Percentiles rank a stretch among this genome's conserved stretches.
These are phyloP conservation scores for Semnornis frantzii DNA, from an alignment of 2,113 vertebrate genomes.

Conservation along the genomic window DNA sequence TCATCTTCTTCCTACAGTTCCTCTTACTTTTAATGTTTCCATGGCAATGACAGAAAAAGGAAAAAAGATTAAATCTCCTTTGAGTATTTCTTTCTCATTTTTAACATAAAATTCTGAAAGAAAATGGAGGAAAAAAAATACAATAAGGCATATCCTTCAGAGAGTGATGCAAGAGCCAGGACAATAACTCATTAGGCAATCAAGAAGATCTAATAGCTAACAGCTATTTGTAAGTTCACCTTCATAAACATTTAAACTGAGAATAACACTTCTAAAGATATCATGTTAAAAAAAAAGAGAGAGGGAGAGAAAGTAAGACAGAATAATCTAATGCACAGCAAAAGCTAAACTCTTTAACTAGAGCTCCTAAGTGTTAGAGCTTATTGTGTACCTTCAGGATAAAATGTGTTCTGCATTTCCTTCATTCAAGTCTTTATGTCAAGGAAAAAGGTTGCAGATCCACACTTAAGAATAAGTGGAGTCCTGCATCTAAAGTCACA, in stretches of 20 bases:
- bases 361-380: background rate
- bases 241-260: background rate
- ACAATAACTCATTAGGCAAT: background rate
- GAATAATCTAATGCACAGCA: background rate
- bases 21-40: conserved; percentile 53
- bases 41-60: conserved; percentile 52
- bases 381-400: background rate
- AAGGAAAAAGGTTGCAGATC: background rate
- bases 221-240: conserved; percentile 12
- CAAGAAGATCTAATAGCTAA: background rate
- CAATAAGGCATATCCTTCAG: background rate
- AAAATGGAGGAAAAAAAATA: background rate
- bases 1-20: conserved; percentile 34
- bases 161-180: background rate
- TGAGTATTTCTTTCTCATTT: background rate
- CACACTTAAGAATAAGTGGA: background rate
- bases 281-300: background rate
- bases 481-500: background rate
- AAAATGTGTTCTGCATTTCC: background rate
- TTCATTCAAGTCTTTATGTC: background rate
- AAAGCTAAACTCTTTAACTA: background rate
- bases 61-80: conserved; percentile 19
- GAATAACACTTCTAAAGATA: background rate
- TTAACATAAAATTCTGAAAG: background rate
- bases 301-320: background rate